phyloP scores from a whole-genome alignment of 2,888 invertebrate species.

The Diaphora mendica region DNA sequence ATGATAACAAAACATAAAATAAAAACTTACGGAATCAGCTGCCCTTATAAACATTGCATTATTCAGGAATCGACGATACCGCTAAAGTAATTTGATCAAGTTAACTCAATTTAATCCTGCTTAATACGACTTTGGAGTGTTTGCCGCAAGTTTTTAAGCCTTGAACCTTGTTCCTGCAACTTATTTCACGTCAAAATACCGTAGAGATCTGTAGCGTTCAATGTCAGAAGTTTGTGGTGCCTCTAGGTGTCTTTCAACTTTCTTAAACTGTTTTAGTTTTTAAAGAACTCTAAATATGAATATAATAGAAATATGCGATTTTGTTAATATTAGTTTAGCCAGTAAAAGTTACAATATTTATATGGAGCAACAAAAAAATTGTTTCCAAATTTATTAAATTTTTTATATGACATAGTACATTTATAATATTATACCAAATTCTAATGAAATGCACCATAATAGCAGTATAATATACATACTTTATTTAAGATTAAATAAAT shows the following conservation, averaged over 20 bases:
- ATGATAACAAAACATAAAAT: not conserved
- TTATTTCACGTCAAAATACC: slow-evolving; percentile 38
- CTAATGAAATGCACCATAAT: no score
- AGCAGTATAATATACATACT: no score
- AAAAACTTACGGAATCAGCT: slow-evolving; percentile 1
- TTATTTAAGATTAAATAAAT: no score
- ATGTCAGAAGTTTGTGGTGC: slow-evolving; percentile 40
- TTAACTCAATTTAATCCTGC: slow-evolving; percentile 38
- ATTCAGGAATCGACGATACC: slow-evolving; percentile 33
- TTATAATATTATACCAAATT: no score
- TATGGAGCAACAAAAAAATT: no score
- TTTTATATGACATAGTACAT: no score
- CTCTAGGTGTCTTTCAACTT: slow-evolving; percentile 17
- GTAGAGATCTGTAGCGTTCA: slow-evolving; percentile 39
- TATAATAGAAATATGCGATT: no score
- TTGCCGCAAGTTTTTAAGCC: slow-evolving; percentile 37
- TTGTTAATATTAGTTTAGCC: no score
- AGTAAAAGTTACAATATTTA: no score
- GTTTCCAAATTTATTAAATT: no score
- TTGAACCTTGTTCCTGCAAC: slow-evolving; percentile 40
- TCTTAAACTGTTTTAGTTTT: not conserved
- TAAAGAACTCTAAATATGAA: not conserved
- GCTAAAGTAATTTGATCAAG: slow-evolving; percentile 42
- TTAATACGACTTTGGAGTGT: slow-evolving; percentile 42
- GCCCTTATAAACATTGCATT: slow-evolving; percentile 18